A percentile compares a stretch with the other conserved stretches of the same genome.
phyloP scores from a whole-genome alignment of 2,797 vertebrate species.

The Tarsius wallacei region DNA sequence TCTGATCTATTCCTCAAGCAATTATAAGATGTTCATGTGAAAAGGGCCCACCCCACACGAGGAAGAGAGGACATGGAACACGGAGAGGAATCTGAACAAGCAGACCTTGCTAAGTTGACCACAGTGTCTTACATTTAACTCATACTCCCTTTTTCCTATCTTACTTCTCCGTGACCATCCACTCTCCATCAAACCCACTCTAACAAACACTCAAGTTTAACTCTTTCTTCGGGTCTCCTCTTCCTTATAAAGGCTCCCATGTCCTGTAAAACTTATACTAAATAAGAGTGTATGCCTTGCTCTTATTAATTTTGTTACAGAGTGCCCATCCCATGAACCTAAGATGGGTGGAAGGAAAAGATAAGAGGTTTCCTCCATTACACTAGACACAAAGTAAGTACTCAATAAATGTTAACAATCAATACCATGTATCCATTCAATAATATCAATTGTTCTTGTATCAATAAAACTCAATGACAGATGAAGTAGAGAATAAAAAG shows the following conservation, averaged over 20 bases:
- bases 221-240: not conserved
- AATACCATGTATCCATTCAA: accelerated
- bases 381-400: not conserved
- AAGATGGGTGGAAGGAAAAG: not conserved
- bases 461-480: not conserved
- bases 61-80: no score
- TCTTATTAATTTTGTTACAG: not conserved
- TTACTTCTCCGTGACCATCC: not conserved
- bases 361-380: not conserved
- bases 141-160: not conserved
- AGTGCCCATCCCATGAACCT: not conserved
- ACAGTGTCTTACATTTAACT: accelerated
- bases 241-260: not conserved
- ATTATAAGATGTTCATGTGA: not conserved
- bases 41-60: not conserved
- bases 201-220: no score
- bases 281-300: not conserved
- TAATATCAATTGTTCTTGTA: not conserved
- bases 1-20: not conserved
- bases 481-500: not conserved
- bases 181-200: not conserved
- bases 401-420: no score
- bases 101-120: not conserved
- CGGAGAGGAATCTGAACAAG: not conserved
- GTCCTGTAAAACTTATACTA: not conserved